phyloP scores from a whole-genome alignment of 2,888 invertebrate species.

The Pachliopta kotzebuea region DNA sequence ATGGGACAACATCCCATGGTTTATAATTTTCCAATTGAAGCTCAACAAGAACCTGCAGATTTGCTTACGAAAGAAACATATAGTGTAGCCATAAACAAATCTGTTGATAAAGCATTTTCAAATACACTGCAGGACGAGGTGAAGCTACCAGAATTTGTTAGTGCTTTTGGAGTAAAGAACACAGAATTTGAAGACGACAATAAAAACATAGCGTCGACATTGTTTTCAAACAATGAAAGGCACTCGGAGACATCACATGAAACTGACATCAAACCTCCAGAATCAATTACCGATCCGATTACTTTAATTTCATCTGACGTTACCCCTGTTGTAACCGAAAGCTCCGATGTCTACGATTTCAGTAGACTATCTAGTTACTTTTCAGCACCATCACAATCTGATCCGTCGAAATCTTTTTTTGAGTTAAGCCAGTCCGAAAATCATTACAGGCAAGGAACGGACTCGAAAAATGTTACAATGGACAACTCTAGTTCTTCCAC shows the following conservation, averaged over 20 bases:
- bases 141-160: slow-evolving; percentile 29
- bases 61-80: background rate
- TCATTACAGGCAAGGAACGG: slow-evolving; percentile 57
- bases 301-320: slow-evolving; percentile 51
- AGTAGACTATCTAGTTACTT: slow-evolving; percentile 72
- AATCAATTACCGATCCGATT: slow-evolving; percentile 50
- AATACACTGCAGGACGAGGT: slow-evolving; percentile 2
- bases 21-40: slow-evolving; percentile 11
- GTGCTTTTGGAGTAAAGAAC: slow-evolving; percentile 22
- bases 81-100: background rate
- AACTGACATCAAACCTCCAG: slow-evolving; percentile 23
- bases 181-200: slow-evolving; percentile 5
- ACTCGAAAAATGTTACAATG: background rate
- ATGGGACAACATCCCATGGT: slow-evolving; percentile 25
- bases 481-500: background rate
- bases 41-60: slow-evolving; percentile 1
- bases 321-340: slow-evolving; percentile 36
- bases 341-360: slow-evolving; percentile 40
- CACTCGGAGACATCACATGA: slow-evolving; percentile 25
- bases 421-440: slow-evolving; percentile 72
- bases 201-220: slow-evolving; percentile 4
- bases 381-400: slow-evolving; percentile 55
- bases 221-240: slow-evolving; percentile 1
- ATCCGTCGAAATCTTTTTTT: slow-evolving; percentile 74
- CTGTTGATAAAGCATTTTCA: slow-evolving; percentile 3